Evolutionary conservation across 2,797 vertebrate species (phyloP), one percentile per base, ranked within the genome.

Genomic region (Clarias platycephalus): DNA sequence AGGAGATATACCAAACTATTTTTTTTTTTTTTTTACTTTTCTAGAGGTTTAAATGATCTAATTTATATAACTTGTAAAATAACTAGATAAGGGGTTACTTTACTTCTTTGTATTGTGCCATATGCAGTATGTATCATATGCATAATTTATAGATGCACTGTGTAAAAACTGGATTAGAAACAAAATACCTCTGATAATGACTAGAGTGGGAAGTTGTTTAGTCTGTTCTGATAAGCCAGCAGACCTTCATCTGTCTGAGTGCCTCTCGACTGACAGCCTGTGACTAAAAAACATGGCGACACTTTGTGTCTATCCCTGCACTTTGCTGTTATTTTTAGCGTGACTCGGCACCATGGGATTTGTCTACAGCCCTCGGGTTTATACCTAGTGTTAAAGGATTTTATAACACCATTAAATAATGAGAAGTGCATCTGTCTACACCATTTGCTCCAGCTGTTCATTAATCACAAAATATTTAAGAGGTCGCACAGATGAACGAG

Each of bases 181-280:
- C 89, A 86, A 88, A 82, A 66, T 72, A 81, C 60, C 71, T 71
- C 79, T 87, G n/a, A 88, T 71, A 64, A 83, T 85, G 85, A 88
- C 88, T 89, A 84, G 86, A 88, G 85, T 75, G 85, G 81, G 81
- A 76, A 60, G 49, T 55, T 88, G 80, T 88, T 81, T 77, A 71
- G 58, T 87, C 75, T 86, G 71, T 88, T 86, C 85, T 83, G 87
- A 90, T 88, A 85, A 87, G 78, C 66, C 72, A 55, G 40, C 70
- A 87, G 62, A 80, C 77, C 68, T 86, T 87, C 84, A 87, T 89
- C 81, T 81, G 87, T 82, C 85, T 88, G 85, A 89, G 85, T 81
- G 85, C 80, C 80, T 77, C 77, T 83, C 71, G 76, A 77, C 84
- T 87, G 70, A 75, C 62, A 34, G 53, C 26, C 44, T 66, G 60